phyloP scores from a whole-genome alignment of 1,140 invertebrate genomes.

The Eumaeus atala region DNA sequence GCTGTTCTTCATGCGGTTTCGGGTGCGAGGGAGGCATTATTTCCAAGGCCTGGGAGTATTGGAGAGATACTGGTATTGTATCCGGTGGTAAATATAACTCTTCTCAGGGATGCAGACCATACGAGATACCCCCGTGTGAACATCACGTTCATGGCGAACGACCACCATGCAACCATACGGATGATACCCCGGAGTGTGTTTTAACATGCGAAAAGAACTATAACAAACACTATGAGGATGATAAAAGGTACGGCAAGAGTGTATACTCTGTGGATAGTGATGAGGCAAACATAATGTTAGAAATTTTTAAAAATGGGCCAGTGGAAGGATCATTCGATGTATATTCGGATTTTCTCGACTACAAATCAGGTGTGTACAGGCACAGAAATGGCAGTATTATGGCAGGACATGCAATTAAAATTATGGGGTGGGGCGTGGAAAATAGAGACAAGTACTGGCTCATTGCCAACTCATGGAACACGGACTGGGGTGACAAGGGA shows the following conservation, averaged over 20 bases:
- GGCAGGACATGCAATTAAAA: background rate
- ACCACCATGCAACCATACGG: too few relatives aligned
- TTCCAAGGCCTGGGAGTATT: background rate
- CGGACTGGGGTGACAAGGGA: conserved; percentile 90
- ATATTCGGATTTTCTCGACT: background rate
- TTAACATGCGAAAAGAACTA: background rate
- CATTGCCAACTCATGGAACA: conserved; percentile 94
- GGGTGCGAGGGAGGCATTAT: conserved; percentile 91
- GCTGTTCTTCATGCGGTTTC: conserved; percentile 82
- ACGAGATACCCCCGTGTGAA: background rate
- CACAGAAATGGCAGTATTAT: background rate
- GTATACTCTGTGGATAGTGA: background rate
- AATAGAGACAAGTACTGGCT: conserved; percentile 88
- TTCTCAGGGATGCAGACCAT: conserved; percentile 32
- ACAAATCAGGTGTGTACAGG: background rate
- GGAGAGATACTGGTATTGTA: background rate
- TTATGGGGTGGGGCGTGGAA: too few relatives aligned
- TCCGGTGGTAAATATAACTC: conserved; percentile 75
- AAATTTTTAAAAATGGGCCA: background rate
- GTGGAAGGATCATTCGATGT: background rate
- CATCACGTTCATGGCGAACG: background rate
- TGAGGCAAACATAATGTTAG: background rate
- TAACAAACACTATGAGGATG: background rate
- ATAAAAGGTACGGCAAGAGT: background rate
- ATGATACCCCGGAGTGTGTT: background rate